Evolutionary conservation across 2,888 invertebrate species (phyloP), one percentile per base, ranked within the genome.

Genomic region (Penaeus monodon): DNA sequence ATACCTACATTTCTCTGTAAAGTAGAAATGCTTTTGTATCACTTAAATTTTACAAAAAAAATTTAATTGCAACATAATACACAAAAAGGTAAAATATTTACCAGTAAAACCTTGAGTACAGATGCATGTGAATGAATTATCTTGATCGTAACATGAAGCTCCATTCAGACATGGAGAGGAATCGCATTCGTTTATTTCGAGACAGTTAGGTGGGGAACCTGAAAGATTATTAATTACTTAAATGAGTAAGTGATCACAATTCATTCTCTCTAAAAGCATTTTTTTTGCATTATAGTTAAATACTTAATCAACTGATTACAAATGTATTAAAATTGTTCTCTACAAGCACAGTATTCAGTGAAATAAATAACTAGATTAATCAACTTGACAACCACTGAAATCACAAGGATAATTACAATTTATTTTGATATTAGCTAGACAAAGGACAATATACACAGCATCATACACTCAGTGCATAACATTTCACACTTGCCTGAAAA

Each of bases 71-170:
- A 57, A 57, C 57, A 57, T 17, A 44, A 44, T 57, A 70, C 24
- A 22, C 6, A 70, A 33, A 29, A 76, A 76, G 22, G n/a, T 14
- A 33, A 38, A 76, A 76, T n/a, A 63, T 20, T n/a, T 63, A 92
- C 92, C 96, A 91, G 95, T 94, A 91, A 95, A 97, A 38, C 97
- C 97, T 14, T 97, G 94, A 0, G 97, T 97, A 92, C 97, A 98
- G 92, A 97, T 96, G 93, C 97, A 98, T 88, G 96, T 95, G 93
- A 96, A 97, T 0, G 96, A 96, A 92, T 97, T 97, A 90, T 97
- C 95, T 90, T 96, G 93, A 92, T 97, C 96, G 91, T 96, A 95
- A 93, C 98, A 98, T 84, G 96, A 95, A 27, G 96, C 98, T n/a
- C 96, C 97, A 92, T 96, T 98, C 81, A 96, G 97, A 92, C 97